Evolutionary conservation across 1,140 invertebrate species (phyloP).

Genomic region (Ostrea edulis): DNA sequence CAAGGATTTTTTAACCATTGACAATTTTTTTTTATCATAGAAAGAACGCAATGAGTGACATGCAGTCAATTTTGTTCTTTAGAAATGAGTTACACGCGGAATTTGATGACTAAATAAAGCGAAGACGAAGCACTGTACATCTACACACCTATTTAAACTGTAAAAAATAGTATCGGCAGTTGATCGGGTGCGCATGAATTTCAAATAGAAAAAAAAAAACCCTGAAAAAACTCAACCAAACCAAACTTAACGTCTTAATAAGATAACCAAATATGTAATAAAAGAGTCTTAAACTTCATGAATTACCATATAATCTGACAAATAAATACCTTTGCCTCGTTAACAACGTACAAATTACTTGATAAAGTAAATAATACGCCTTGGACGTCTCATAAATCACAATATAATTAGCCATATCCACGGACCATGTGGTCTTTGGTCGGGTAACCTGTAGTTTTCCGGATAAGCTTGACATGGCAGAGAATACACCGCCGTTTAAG

Average conservation of each 20-base stretch:
- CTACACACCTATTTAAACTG: not conserved
- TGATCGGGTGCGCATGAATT: not conserved
- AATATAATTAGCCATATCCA: not conserved
- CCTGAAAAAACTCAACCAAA: no score
- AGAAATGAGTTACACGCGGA: no score
- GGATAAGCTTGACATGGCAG: conserved; percentile 2
- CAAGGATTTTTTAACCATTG: not conserved
- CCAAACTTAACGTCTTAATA: conserved; percentile 17
- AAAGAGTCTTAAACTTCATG: conserved; percentile 25
- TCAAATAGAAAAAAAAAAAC: not conserved
- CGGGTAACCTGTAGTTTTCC: conserved; percentile 4
- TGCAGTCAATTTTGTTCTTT: not conserved
- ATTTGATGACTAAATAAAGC: conserved; percentile 28
- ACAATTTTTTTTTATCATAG: not conserved
- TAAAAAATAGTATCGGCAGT: not conserved
- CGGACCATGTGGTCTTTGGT: conserved; percentile 1
- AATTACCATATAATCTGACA: conserved; percentile 35
- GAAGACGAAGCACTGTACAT: not conserved
- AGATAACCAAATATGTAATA: conserved; percentile 36
- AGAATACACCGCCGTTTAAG: conserved; percentile 16
- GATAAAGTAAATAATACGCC: conserved; percentile 36
- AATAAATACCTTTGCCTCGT: conserved; percentile 26
- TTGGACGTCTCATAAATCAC: conserved; percentile 27
- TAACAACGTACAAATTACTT: conserved; percentile 38
- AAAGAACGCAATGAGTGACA: conserved; percentile 10